A percentile compares a stretch with the other conserved stretches of the same genome.
These are phyloP conservation scores for Conomelus anceps DNA, from an alignment of 2,888 invertebrate species.

Conservation along the genomic window DNA sequence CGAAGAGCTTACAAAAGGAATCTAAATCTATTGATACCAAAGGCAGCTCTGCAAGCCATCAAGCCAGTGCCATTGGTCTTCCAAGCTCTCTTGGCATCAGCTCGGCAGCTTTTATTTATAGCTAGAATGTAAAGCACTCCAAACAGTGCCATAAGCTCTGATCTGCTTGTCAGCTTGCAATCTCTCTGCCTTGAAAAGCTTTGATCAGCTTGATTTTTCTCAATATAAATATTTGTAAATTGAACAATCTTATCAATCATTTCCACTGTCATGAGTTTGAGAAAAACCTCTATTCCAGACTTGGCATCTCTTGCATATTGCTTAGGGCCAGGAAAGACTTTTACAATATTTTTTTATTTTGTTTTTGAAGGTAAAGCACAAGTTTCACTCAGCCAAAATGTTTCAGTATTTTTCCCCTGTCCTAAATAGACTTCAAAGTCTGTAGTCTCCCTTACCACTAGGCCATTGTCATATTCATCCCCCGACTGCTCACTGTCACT, in stretches of 20 bases:
- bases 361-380: slow-evolving; percentile 27
- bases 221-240: slow-evolving; percentile 13
- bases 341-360: slow-evolving; percentile 32
- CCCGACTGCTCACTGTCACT: neutral
- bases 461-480: neutral
- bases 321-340: slow-evolving; percentile 27
- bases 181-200: neutral
- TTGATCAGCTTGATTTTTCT: neutral
- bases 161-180: neutral
- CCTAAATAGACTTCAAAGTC: neutral
- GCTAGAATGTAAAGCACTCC: neutral
- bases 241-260: slow-evolving; percentile 14
- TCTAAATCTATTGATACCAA: slow-evolving; percentile 19
- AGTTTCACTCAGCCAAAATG: neutral
- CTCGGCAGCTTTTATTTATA: neutral
- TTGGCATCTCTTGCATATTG: slow-evolving; percentile 18
- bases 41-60: slow-evolving; percentile 14
- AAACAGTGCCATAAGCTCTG: neutral
- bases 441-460: neutral
- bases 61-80: slow-evolving; percentile 18
- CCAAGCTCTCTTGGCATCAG: slow-evolving; percentile 2
- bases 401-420: neutral
- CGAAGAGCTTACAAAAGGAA: slow-evolving; percentile 20
- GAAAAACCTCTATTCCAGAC: slow-evolving; percentile 12
- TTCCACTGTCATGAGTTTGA: slow-evolving; percentile 3